Evolutionary conservation across 2,888 invertebrate genomes (phyloP).

Genomic region (Torymus aiolomorphi): DNA sequence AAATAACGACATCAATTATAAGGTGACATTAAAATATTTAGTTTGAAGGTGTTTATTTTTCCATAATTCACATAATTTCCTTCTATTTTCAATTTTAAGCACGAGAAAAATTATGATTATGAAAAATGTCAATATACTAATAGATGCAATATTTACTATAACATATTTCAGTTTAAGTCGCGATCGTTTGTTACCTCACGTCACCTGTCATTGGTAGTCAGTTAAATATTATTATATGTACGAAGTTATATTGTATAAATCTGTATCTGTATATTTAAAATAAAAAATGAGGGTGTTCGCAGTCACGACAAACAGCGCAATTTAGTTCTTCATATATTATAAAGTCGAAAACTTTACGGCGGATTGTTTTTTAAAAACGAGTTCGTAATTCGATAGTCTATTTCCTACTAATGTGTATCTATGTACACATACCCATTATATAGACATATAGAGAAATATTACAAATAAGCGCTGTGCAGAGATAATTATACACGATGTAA

Average conservation of each 20-base stretch:
- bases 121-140: constrained; percentile 20
- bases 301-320: constrained; percentile 25
- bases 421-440: constrained; percentile 14
- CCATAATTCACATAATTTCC: constrained; percentile 10
- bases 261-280: constrained; percentile 55
- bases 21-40: constrained; percentile 46
- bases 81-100: constrained; percentile 22
- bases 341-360: constrained; percentile 40
- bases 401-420: constrained; percentile 59
- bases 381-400: constrained; percentile 66
- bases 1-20: constrained; percentile 46
- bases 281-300: constrained; percentile 24
- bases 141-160: constrained; percentile 30
- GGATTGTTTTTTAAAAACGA: constrained; percentile 53
- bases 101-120: constrained; percentile 8
- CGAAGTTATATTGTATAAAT: constrained; percentile 56
- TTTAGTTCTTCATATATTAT: constrained; percentile 47
- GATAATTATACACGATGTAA: constrained; percentile 62
- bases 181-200: constrained; percentile 49
- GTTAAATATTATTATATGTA: constrained; percentile 53
- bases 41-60: constrained; percentile 39
- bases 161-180: constrained; percentile 31
- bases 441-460: constrained; percentile 44
- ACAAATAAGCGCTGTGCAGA: constrained; percentile 47
- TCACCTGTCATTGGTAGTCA: constrained; percentile 55